Conservation (phyloP, 2,797 vertebrate species). For the Tapera naevia region DNA sequence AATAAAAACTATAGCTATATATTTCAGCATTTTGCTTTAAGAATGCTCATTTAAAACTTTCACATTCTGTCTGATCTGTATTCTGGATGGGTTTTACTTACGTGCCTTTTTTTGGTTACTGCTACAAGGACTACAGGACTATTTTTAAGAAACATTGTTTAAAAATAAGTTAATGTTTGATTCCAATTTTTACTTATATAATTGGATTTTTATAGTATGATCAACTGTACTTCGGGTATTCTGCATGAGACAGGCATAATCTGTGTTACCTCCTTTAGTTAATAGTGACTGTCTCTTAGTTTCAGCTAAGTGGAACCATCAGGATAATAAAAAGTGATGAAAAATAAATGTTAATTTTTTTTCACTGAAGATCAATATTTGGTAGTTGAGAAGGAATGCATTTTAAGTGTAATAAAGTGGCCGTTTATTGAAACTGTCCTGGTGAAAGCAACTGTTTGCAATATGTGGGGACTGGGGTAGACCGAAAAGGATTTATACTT, state of each 20-base stretch:
- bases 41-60: not conserved
- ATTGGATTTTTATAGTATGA: not conserved
- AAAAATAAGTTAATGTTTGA: conserved; percentile 31
- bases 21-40: conserved; percentile 13
- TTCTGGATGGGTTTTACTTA: conserved; percentile 23
- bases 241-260: not conserved
- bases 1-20: not conserved
- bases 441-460: not conserved
- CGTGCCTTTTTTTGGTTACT: conserved; percentile 41
- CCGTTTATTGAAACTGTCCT: not conserved
- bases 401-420: not conserved
- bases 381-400: not conserved
- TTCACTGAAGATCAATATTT: not conserved
- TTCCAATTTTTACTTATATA: not conserved
- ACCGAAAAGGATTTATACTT: not conserved
- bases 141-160: conserved; percentile 40
- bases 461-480: not conserved
- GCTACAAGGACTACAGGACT: conserved; percentile 22
- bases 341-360: not conserved
- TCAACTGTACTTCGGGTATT: not conserved
- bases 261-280: not conserved
- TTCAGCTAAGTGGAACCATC: not conserved
- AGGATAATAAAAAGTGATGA: not conserved
- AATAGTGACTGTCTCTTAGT: not conserved
- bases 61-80: not conserved